Conservation (phyloP, 2,113 vertebrate genomes). For the Bufo gargarizans region DNA sequence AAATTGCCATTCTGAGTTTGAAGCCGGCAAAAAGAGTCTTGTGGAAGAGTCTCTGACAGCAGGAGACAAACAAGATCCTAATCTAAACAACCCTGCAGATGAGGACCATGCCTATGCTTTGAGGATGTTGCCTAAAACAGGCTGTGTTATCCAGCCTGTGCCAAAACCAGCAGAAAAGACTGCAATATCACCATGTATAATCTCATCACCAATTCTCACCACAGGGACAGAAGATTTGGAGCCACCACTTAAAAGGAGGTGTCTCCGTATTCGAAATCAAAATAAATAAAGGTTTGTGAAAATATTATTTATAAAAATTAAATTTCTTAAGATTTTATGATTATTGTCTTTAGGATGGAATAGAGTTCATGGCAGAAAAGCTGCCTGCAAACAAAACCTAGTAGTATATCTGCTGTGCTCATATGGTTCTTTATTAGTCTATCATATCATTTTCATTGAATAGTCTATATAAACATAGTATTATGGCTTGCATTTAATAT, state of each 20-base stretch:
- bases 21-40: conserved; percentile 80
- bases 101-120: conserved; percentile 95
- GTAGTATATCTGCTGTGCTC: background rate
- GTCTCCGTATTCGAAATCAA: conserved; percentile 99
- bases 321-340: conserved; percentile 58
- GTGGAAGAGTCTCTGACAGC: conserved; percentile 81
- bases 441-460: background rate
- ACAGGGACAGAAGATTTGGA: conserved; percentile 91
- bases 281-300: conserved; percentile 96
- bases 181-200: conserved; percentile 88
- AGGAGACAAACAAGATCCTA: conserved; percentile 85
- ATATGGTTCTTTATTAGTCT: background rate
- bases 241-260: conserved; percentile 97
- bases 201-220: conserved; percentile 84
- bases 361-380: background rate
- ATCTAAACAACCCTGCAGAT: conserved; percentile 86
- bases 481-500: background rate
- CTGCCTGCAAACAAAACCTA: background rate
- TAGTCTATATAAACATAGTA: background rate
- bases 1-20: conserved; percentile 82
- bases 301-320: conserved; percentile 60
- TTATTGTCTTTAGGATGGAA: background rate
- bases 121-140: conserved; percentile 91
- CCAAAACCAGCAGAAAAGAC: conserved; percentile 94
- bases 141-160: conserved; percentile 98